Conservation (phyloP, 2,113 vertebrate species). For the Muscicapa adusta region DNA sequence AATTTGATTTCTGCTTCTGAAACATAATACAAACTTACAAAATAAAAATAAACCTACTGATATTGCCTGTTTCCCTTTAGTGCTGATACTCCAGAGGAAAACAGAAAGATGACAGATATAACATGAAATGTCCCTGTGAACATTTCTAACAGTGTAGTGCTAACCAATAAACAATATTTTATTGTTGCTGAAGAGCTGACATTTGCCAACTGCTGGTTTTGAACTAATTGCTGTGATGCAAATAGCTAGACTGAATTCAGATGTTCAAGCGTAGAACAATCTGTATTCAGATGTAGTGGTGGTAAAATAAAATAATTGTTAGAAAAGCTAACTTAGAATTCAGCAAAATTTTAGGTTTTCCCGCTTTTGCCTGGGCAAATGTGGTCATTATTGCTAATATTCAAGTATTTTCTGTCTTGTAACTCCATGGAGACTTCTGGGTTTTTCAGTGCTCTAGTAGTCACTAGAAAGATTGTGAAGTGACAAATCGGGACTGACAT, state of each 20-base stretch:
- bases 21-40: not conserved
- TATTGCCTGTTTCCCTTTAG: not conserved
- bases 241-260: not conserved
- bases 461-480: not conserved
- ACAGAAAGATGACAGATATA: not conserved
- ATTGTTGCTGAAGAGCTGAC: not conserved
- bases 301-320: not conserved
- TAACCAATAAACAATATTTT: not conserved
- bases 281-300: not conserved
- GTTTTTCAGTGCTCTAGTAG: not conserved
- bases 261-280: not conserved
- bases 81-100: not conserved
- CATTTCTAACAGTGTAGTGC: not conserved
- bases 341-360: not conserved
- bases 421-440: not conserved
- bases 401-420: not conserved
- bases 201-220: not conserved
- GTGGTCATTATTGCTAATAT: not conserved
- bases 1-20: not conserved
- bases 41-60: not conserved
- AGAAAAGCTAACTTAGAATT: not conserved
- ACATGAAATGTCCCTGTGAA: not conserved
- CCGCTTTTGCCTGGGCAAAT: not conserved
- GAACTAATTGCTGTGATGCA: not conserved
- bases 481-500: not conserved